Conservation (phyloP, 2,797 vertebrate species). For the Peromyscus attwateri region DNA sequence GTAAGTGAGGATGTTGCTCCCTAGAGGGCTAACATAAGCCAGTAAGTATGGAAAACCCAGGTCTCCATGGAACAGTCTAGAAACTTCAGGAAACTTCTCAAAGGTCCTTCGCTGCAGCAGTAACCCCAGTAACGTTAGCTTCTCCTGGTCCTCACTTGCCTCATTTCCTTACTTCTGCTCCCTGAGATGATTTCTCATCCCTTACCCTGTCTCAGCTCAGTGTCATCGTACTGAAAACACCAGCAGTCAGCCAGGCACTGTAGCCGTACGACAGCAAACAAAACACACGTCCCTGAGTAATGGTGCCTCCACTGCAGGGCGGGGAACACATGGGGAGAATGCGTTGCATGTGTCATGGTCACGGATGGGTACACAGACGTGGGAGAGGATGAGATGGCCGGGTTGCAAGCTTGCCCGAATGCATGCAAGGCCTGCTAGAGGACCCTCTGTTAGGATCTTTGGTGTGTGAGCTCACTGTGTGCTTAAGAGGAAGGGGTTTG, state of each 20-base stretch:
- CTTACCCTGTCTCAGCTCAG: neutral
- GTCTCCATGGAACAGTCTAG: neutral
- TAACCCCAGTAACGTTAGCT: neutral
- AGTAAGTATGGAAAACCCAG: neutral
- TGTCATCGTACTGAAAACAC: neutral
- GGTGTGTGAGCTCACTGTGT: neutral
- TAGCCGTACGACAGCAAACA: neutral
- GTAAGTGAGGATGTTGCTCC: neutral
- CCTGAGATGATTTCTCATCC: neutral
- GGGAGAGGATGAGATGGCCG: neutral
- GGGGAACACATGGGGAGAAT: neutral
- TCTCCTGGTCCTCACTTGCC: neutral
- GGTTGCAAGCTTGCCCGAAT: neutral
- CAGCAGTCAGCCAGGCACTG: neutral
- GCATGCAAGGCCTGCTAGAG: neutral
- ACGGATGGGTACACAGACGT: neutral
- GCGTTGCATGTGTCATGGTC: neutral
- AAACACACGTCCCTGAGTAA: neutral
- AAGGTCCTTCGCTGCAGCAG: neutral
- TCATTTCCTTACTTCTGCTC: neutral
- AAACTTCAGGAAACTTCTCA: slow-evolving; percentile 7
- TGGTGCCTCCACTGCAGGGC: neutral
- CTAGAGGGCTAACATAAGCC: neutral
- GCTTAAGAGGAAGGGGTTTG: neutral
- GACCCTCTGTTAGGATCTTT: neutral